phyloP scores from a whole-genome alignment of 1,140 invertebrate genomes.

The Trypoxylus dichotomus region DNA sequence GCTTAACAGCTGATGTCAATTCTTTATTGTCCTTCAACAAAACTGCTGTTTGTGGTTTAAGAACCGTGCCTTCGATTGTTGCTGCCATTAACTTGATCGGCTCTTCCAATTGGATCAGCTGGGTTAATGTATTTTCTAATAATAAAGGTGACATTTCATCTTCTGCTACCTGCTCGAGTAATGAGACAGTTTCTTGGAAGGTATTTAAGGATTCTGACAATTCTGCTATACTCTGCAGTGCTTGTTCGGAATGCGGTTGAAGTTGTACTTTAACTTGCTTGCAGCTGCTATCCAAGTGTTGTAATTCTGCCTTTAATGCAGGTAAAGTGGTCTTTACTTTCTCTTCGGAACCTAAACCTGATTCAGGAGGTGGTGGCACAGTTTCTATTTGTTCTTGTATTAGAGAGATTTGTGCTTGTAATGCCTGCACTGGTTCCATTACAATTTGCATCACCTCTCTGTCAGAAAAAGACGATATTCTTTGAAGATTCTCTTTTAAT shows the following conservation, averaged over 20 bases:
- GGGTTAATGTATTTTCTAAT: background rate
- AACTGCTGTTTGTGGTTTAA: background rate
- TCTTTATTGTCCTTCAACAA: background rate
- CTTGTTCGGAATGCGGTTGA: background rate
- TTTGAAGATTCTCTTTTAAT: background rate
- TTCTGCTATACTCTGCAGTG: background rate
- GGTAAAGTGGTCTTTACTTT: background rate
- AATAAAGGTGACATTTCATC: background rate
- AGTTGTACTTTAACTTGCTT: background rate
- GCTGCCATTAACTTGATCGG: background rate
- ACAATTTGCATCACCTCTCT: background rate
- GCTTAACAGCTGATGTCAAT: background rate
- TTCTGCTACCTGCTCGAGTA: background rate
- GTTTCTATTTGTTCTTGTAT: conserved; percentile 19
- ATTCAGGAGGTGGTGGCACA: background rate
- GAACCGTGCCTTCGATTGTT: background rate
- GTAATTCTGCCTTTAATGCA: background rate
- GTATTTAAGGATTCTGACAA: background rate
- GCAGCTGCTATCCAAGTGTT: background rate
- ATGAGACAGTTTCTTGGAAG: background rate
- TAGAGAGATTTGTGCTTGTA: background rate
- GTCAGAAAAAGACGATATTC: background rate
- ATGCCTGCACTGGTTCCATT: background rate
- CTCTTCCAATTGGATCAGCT: background rate
- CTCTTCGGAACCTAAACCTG: background rate